Conservation (phyloP, 2,797 vertebrate species). For the Natrix natrix region DNA sequence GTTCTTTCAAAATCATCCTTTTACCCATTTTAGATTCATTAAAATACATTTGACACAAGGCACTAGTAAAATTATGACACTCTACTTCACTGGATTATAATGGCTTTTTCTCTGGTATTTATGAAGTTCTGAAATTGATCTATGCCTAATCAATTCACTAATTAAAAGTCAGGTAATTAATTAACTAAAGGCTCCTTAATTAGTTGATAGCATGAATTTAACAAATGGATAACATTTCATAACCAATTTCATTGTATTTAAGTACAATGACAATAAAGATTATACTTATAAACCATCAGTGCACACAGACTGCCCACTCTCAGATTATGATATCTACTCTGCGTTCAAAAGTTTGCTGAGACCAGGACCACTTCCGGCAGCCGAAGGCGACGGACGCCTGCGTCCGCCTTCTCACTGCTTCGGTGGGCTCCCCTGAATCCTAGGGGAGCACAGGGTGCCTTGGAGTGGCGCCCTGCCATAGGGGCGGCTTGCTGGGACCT, state of each 20-base stretch:
- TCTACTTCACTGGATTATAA: slow-evolving; percentile 10
- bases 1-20: slow-evolving; percentile 21
- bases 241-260: too few species aligned
- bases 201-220: slow-evolving; percentile 1
- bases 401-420: too few species aligned
- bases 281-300: not conserved
- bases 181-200: slow-evolving; percentile 12
- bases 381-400: too few species aligned
- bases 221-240: slow-evolving; percentile 15
- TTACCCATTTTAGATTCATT: slow-evolving; percentile 31
- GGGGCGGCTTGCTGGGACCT: too few species aligned
- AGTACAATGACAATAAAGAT: too few species aligned
- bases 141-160: slow-evolving; percentile 15
- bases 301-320: not conserved
- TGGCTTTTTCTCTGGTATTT: slow-evolving; percentile 6
- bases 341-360: not conserved
- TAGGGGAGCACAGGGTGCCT: too few species aligned
- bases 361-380: too few species aligned
- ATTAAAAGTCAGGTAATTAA: slow-evolving; percentile 24
- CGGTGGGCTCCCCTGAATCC: too few species aligned
- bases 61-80: slow-evolving; percentile 22
- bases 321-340: not conserved
- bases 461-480: too few species aligned
- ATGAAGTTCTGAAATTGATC: slow-evolving; percentile 23
- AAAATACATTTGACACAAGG: slow-evolving; percentile 6